Percentiles rank a stretch among this genome's conserved stretches.
These are phyloP conservation scores for Drosophila aldrichi DNA, from an alignment of 2,888 invertebrate genomes.

Conservation along the genomic window DNA sequence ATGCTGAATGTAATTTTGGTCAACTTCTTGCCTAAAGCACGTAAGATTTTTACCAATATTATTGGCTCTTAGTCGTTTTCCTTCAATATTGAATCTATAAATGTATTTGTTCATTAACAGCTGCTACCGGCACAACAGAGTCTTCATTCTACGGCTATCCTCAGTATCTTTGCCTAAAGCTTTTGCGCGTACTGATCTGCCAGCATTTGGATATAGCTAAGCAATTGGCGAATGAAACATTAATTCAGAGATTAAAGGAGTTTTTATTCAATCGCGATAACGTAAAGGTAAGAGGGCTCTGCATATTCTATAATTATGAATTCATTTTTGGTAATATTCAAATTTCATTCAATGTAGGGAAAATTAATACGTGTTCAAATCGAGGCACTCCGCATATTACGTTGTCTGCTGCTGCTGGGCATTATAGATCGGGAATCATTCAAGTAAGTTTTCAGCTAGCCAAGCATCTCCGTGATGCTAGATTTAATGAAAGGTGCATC, in stretches of 20 bases:
- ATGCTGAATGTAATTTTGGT: conserved; percentile 88
- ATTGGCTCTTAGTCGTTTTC: neutral
- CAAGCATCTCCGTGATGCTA: conserved; percentile 36
- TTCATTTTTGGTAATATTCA: conserved; percentile 10
- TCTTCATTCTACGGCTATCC: conserved; percentile 88
- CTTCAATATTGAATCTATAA: neutral
- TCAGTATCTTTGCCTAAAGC: conserved; percentile 89
- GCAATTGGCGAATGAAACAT: conserved; percentile 64
- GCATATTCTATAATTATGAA: neutral
- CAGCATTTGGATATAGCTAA: conserved; percentile 85
- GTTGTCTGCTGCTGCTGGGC: conserved; percentile 79
- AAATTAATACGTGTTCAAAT: conserved; percentile 87
- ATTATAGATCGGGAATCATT: conserved; percentile 75
- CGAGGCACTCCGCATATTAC: conserved; percentile 86
- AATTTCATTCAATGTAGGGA: conserved; percentile 61
- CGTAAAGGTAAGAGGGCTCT: conserved; percentile 75
- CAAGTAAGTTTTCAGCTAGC: conserved; percentile 74
- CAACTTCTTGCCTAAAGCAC: conserved; percentile 86
- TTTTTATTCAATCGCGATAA: conserved; percentile 81
- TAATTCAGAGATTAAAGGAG: conserved; percentile 76
- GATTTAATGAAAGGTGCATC: conserved; percentile 64
- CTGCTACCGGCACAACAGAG: conserved; percentile 33
- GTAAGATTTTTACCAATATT: conserved; percentile 44
- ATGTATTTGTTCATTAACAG: conserved; percentile 28
- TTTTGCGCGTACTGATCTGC: conserved; percentile 90